Base-by-base conservation (phyloP, 2,888 invertebrate genomes). In the Troides aeacus region DNA sequence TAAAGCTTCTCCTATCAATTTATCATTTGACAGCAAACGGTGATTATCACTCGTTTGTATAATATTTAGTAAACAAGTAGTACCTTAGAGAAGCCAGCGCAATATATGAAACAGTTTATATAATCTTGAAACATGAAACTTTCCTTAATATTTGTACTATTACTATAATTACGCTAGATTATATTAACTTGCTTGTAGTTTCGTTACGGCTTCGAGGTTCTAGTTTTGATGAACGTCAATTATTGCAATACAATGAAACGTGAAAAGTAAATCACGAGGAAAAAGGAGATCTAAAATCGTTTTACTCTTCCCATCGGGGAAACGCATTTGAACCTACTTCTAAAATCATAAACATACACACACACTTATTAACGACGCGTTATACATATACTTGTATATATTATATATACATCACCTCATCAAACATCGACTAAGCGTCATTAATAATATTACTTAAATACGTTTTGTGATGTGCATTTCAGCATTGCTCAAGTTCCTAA, bases 251-350 rank as follows among this genome's bases (percentile, higher is more conserved):
- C 5, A 10, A 39, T 39, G 1, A 39, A 10, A 39, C 1, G 8
- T 8, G n/a, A 57, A 57, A 57, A 21, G n/a, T 57, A 8, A 62
- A 68, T 50, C 50, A 53, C 23, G 59, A 15, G 15, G 57, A 59
- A 12, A 64, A 39, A 10, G 7, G 63, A 68, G 64, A 68, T 68
- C 63, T 39, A 39, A 39, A 63, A 50, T 23, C 50, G 36, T 36
- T 57, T 21, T 23, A 39, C 62, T 39, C 39, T 24, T n/a, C 42
- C 46, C 50, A 50, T 21, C n/a, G n/a, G 10, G 7, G 21, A 21
- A 30, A 62, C 12, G 39, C 39, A 12, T 15, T 62, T 53, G 53
- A 2, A 57, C 15, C 30, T 30, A 30, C 24, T 30, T 6, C 15
- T 15, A 24, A n/a, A 30, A 18, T 24, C 10, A 23, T 24, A 17